A percentile compares a stretch with the other conserved stretches of the same genome.
phyloP scores from a whole-genome alignment of 2,113 vertebrate genomes.

The Pampusana beccarii region DNA sequence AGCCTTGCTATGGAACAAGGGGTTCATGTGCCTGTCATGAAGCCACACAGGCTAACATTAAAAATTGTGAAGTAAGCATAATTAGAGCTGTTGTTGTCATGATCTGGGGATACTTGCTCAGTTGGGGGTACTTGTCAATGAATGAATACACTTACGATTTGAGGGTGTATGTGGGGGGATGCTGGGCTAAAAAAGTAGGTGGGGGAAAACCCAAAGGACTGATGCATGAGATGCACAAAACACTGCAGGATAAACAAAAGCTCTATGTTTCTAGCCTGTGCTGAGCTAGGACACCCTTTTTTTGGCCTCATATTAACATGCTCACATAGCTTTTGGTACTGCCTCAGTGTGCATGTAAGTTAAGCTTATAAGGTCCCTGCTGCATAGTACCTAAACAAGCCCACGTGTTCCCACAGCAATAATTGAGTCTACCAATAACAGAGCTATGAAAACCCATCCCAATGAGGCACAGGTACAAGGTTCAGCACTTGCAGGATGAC shows the following conservation, averaged over 20 bases:
- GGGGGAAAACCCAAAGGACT: neutral
- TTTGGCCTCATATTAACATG: neutral
- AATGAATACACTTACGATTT: neutral
- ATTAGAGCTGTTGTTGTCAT: neutral
- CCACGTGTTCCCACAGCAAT: neutral
- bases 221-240: neutral
- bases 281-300: neutral
- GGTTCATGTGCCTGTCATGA: neutral
- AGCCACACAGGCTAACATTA: neutral
- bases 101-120: neutral
- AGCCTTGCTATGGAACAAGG: neutral
- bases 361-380: neutral
- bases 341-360: neutral
- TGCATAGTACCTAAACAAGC: neutral
- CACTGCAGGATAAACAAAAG: neutral
- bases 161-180: neutral
- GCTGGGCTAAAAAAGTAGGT: neutral
- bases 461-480: neutral
- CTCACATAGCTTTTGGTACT: neutral
- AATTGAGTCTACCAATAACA: neutral
- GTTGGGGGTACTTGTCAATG: neutral
- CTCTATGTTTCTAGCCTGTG: neutral
- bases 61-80: neutral
- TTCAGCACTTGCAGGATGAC: neutral
- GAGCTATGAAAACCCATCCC: neutral